Evolutionary conservation across 1,140 invertebrate species (phyloP).

Genomic region (Drosophila ohnishii): DNA sequence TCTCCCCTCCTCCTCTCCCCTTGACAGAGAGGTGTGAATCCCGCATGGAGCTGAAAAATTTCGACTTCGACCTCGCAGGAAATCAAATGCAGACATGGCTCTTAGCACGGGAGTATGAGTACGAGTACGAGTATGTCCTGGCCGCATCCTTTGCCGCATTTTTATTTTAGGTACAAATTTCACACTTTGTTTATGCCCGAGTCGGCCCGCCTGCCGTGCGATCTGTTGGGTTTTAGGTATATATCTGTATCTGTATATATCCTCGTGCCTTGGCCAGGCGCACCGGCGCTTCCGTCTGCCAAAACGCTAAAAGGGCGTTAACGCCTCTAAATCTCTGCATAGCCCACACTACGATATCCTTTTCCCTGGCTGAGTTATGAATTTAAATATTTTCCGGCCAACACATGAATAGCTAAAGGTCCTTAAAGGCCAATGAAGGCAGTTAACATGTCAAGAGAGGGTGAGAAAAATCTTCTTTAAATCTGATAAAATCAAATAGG

Average conservation of each 20-base stretch:
- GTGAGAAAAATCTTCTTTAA: no score
- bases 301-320: slow-evolving; percentile 33
- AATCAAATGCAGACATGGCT: slow-evolving; percentile 75
- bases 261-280: slow-evolving; percentile 35
- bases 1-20: slow-evolving; percentile 8
- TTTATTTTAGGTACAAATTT: slow-evolving; percentile 80
- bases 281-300: slow-evolving; percentile 36
- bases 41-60: slow-evolving; percentile 55
- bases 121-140: slow-evolving; percentile 26
- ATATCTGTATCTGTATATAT: neutral
- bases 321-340: slow-evolving; percentile 16
- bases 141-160: slow-evolving; percentile 60
- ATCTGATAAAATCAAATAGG: neutral
- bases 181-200: slow-evolving; percentile 70
- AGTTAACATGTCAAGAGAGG: neutral
- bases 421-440: slow-evolving; percentile 18
- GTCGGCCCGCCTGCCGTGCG: slow-evolving; percentile 54
- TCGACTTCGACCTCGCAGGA: slow-evolving; percentile 49
- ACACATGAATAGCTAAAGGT: slow-evolving; percentile 24
- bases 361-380: slow-evolving; percentile 23
- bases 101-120: neutral
- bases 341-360: neutral
- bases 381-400: slow-evolving; percentile 29
- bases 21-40: slow-evolving; percentile 44
- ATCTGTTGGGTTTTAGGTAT: slow-evolving; percentile 12